These are phyloP conservation scores for Hemibagrus guttatus DNA, from an alignment of 2,797 vertebrate genomes.

Conservation along the genomic window DNA sequence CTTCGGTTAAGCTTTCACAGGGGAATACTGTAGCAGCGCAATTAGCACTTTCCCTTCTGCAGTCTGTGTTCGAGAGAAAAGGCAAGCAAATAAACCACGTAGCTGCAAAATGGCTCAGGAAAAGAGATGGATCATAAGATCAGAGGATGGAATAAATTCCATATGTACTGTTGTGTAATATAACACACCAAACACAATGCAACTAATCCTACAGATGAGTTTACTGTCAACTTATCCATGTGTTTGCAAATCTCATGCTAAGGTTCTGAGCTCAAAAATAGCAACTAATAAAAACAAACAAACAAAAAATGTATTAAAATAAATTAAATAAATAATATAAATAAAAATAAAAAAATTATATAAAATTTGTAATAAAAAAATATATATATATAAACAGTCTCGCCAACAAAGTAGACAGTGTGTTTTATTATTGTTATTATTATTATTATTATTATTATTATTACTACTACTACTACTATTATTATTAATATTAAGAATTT, in stretches of 20 bases:
- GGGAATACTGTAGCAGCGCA: conserved; percentile 12
- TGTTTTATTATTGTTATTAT: neutral
- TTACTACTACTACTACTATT: too few species aligned
- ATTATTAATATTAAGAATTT: neutral
- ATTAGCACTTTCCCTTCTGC: conserved; percentile 29
- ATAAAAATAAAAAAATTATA: too few species aligned
- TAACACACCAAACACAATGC: neutral
- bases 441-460: too few species aligned
- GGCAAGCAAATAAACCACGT: neutral
- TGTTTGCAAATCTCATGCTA: neutral
- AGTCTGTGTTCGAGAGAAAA: neutral
- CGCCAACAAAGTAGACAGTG: neutral
- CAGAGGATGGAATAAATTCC: neutral
- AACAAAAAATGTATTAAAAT: too few species aligned
- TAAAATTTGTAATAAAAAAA: too few species aligned
- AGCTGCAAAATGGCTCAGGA: neutral
- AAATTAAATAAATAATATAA: too few species aligned
- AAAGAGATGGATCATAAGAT: neutral
- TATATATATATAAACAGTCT: neutral
- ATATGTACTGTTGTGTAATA: neutral
- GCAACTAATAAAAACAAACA: conserved; percentile 5
- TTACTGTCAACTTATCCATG: neutral
- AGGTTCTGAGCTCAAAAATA: neutral
- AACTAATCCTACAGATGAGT: neutral
- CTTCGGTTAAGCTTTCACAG: conserved; percentile 9